These are phyloP conservation scores for Nymphalis c-album DNA, from an alignment of 2,888 invertebrate species.

Conservation along the genomic window DNA sequence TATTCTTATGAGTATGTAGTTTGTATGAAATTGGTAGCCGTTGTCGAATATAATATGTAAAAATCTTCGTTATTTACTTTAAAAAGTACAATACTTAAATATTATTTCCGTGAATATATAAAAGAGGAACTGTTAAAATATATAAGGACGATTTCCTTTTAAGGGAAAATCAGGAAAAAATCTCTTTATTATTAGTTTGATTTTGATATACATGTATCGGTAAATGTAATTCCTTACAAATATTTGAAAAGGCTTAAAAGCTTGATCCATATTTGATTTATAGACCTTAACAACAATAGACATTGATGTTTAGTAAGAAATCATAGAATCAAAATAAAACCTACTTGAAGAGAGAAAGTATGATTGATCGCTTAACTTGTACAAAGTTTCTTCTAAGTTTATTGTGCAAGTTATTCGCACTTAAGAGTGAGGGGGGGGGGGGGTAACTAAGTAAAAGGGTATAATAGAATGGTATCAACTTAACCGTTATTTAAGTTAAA, in stretches of 20 bases:
- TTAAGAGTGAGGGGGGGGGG: background rate
- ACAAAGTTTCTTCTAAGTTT: conserved; percentile 53
- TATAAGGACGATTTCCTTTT: background rate
- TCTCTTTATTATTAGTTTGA: background rate
- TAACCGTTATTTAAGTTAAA: too few species aligned
- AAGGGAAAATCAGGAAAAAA: background rate
- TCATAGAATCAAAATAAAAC: conserved; percentile 57
- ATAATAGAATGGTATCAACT: background rate
- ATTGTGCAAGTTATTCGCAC: conserved; percentile 28
- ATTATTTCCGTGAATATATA: background rate
- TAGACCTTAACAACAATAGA: conserved; percentile 38
- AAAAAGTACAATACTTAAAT: too few species aligned
- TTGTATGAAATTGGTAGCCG: too few species aligned
- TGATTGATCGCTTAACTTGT: conserved; percentile 71
- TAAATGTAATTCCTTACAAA: conserved; percentile 3
- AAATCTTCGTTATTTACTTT: too few species aligned
- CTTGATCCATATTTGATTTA: conserved; percentile 24
- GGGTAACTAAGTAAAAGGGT: background rate
- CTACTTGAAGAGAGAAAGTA: conserved; percentile 68
- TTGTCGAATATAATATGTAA: too few species aligned
- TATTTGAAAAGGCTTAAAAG: conserved; percentile 20
- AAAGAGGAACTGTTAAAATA: background rate
- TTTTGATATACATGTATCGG: background rate
- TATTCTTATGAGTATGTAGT: too few species aligned
- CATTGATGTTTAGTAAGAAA: conserved; percentile 51